phyloP scores from a whole-genome alignment of 2,797 vertebrate genomes.

The Eutrigla gurnardus region DNA sequence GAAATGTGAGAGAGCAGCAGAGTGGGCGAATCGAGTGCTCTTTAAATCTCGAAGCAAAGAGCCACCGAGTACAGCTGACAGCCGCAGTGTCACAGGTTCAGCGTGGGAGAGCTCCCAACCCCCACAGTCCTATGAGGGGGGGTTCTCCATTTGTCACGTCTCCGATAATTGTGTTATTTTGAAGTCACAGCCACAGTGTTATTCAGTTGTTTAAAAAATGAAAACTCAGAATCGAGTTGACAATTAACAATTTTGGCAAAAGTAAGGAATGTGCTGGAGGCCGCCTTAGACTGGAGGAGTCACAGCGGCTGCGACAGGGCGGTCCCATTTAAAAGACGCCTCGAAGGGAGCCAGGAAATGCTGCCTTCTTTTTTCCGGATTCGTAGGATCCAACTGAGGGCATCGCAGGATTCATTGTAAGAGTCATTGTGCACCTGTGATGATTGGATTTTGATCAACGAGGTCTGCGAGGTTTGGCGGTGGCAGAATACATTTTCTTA shows the following conservation, averaged over 20 bases:
- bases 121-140: neutral
- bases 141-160: neutral
- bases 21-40: slow-evolving; percentile 52
- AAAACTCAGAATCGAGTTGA: neutral
- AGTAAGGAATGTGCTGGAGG: neutral
- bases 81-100: slow-evolving; percentile 10
- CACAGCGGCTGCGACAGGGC: too few relatives aligned
- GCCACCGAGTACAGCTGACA: slow-evolving; percentile 36
- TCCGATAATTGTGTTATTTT: neutral
- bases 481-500: too few relatives aligned
- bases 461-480: too few relatives aligned
- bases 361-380: too few relatives aligned
- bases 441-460: too few relatives aligned
- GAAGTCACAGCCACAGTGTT: neutral
- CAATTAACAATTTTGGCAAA: neutral
- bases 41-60: slow-evolving; percentile 36
- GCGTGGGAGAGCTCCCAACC: slow-evolving; percentile 28
- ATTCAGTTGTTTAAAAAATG: neutral
- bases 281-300: too few relatives aligned
- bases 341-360: too few relatives aligned
- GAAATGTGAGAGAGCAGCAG: slow-evolving; percentile 45
- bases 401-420: too few relatives aligned
- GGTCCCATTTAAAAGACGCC: too few relatives aligned
- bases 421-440: too few relatives aligned
- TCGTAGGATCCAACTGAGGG: too few relatives aligned